Evolutionary conservation across 2,888 invertebrate species (phyloP).

Genomic region (Lasioglossum lativentre): DNA sequence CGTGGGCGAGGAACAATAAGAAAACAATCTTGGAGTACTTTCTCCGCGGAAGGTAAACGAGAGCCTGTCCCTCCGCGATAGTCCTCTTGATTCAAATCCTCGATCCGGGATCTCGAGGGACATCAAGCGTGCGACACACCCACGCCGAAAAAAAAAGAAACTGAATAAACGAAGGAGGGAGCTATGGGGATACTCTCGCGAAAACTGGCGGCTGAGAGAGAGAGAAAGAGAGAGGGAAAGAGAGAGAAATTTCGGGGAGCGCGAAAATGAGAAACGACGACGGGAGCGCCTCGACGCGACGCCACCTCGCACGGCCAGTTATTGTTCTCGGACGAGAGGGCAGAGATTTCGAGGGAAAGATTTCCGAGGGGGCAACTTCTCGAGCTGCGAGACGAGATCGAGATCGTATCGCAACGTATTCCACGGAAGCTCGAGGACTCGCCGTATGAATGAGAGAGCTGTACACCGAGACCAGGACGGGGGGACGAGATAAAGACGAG

Average conservation of each 20-base stretch:
- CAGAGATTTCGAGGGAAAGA: slow-evolving; percentile 69
- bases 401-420: slow-evolving; percentile 58
- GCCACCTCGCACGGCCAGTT: slow-evolving; percentile 56
- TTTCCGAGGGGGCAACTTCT: slow-evolving; percentile 52
- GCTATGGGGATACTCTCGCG: not conserved
- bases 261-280: slow-evolving; percentile 77
- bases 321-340: slow-evolving; percentile 64
- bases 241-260: slow-evolving; percentile 50
- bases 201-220: not conserved
- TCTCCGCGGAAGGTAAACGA: not conserved
- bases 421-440: slow-evolving; percentile 53
- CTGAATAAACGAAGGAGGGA: slow-evolving; percentile 25
- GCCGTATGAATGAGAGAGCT: slow-evolving; percentile 56
- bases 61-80: not conserved
- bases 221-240: not conserved
- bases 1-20: slow-evolving; percentile 10
- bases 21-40: slow-evolving; percentile 14
- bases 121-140: not conserved
- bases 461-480: slow-evolving; percentile 10
- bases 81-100: slow-evolving; percentile 10
- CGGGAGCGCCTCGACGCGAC: slow-evolving; percentile 52
- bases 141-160: slow-evolving; percentile 9
- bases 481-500: slow-evolving; percentile 42
- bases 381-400: slow-evolving; percentile 44
- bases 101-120: not conserved